phyloP scores from a whole-genome alignment of 2,113 vertebrate species.

The Athene noctua region DNA sequence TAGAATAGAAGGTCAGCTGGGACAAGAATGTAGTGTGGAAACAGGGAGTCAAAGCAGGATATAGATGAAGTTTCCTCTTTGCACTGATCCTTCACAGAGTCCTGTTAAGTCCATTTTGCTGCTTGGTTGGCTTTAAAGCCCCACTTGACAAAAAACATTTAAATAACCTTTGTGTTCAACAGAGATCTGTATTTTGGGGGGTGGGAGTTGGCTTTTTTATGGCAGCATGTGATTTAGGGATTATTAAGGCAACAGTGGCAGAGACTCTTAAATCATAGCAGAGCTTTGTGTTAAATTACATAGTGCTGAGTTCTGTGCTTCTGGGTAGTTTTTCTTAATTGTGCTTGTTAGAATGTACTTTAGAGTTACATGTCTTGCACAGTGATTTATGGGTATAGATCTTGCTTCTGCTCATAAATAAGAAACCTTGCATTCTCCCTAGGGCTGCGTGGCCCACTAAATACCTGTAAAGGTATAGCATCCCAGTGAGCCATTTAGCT shows the following conservation, averaged over 20 bases:
- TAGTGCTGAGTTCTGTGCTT: neutral
- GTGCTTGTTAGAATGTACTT: constrained; percentile 48
- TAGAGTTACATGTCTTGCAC: neutral
- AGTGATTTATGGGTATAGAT: neutral
- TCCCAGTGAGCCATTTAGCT: neutral
- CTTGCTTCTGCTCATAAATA: constrained; percentile 1
- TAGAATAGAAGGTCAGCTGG: neutral
- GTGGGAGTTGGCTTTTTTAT: neutral
- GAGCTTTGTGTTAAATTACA: constrained; percentile 50
- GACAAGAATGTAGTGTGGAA: neutral
- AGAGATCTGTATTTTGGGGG: neutral
- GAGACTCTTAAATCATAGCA: constrained; percentile 57
- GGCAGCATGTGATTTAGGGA: constrained; percentile 30
- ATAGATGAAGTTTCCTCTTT: neutral
- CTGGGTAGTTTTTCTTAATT: constrained; percentile 62
- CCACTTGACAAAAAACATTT: neutral
- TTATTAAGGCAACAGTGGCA: constrained; percentile 27
- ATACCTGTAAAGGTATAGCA: neutral
- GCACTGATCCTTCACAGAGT: neutral
- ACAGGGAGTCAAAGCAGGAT: neutral
- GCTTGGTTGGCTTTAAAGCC: constrained; percentile 3
- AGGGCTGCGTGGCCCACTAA: neutral
- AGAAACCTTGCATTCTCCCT: neutral
- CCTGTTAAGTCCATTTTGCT: neutral
- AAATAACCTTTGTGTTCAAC: constrained; percentile 4